Evolutionary conservation across 2,888 invertebrate genomes (phyloP).

Genomic region (Drosophila putrida): DNA sequence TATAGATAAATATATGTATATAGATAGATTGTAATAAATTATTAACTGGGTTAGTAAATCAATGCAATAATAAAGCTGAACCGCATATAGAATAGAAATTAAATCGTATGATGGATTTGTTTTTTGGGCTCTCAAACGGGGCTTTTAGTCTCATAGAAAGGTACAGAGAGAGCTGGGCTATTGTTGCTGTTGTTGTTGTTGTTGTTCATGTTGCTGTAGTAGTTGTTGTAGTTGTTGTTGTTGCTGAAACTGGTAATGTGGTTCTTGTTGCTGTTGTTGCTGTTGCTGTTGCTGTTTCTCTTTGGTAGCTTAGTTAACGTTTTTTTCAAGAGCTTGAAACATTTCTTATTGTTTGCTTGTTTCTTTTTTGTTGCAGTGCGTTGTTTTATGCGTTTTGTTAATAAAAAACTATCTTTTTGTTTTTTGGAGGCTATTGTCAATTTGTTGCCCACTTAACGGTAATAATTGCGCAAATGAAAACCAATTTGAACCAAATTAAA

Average conservation of each 20-base stretch:
- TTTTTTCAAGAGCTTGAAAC: constrained; percentile 19
- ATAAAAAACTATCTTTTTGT: constrained; percentile 5
- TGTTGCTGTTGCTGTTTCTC: constrained; percentile 23
- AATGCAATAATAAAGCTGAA: constrained; percentile 85
- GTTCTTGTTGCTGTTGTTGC: constrained; percentile 21
- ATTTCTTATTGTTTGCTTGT: constrained; percentile 22
- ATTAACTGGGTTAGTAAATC: constrained; percentile 75
- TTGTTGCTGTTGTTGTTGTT: constrained; percentile 24
- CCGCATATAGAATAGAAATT: constrained; percentile 86
- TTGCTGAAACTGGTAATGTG: constrained; percentile 28
- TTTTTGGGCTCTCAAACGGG: constrained; percentile 50
- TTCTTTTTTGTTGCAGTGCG: constrained; percentile 16
- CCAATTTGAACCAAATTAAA: constrained; percentile 30
- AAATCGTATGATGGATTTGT: constrained; percentile 81
- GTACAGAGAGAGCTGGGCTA: constrained; percentile 42
- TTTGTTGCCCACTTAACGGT: constrained; percentile 25
- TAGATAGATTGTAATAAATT: constrained; percentile 69
- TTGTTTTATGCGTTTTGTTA: constrained; percentile 16
- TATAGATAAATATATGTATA: constrained; percentile 37
- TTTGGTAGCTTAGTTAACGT: constrained; percentile 17
- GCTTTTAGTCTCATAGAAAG: constrained; percentile 50
- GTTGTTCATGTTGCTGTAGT: constrained; percentile 17
- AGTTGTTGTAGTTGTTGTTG: constrained; percentile 18
- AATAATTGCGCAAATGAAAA: constrained; percentile 31
- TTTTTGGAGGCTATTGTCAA: constrained; percentile 45